phyloP scores from a whole-genome alignment of 2,888 invertebrate genomes.

The Axea sp. region DNA sequence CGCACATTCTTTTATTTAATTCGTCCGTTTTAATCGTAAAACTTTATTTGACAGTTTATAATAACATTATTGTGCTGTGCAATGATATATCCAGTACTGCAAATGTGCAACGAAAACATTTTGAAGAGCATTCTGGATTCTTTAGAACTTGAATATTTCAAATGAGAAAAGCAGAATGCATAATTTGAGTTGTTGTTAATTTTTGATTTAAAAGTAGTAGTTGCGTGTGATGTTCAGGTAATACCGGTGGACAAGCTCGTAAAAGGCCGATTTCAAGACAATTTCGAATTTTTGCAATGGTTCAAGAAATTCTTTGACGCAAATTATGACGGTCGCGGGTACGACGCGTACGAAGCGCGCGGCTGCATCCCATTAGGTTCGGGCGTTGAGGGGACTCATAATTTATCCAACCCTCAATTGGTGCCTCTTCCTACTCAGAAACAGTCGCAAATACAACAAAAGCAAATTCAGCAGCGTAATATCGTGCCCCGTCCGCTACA shows the following conservation, averaged over 20 bases:
- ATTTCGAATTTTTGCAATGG: constrained; percentile 99
- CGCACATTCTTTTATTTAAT: no score
- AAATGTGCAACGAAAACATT: no score
- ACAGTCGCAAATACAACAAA: constrained; percentile 72
- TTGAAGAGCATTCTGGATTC: no score
- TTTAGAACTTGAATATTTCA: no score
- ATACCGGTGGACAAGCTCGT: constrained; percentile 99
- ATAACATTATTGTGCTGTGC: no score
- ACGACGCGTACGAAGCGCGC: constrained; percentile 94
- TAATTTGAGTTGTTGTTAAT: neutral
- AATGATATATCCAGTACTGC: no score
- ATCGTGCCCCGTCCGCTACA: constrained; percentile 73
- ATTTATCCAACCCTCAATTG: constrained; percentile 77
- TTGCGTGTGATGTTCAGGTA: constrained; percentile 84
- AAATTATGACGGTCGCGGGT: constrained; percentile 98
- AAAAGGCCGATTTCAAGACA: constrained; percentile 99
- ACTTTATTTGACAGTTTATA: no score
- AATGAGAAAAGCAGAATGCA: no score
- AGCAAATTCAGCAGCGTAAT: constrained; percentile 75
- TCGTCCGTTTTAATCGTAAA: no score
- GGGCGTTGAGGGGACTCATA: constrained; percentile 81
- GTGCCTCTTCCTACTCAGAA: constrained; percentile 79
- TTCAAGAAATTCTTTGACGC: constrained; percentile 99
- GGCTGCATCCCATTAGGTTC: constrained; percentile 90
- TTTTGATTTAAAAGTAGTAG: constrained; percentile 16